A percentile compares a stretch with the other conserved stretches of the same genome.
Evolutionary conservation across 2,888 invertebrate genomes (phyloP).

Genomic region (Drosophila hamatofila): DNA sequence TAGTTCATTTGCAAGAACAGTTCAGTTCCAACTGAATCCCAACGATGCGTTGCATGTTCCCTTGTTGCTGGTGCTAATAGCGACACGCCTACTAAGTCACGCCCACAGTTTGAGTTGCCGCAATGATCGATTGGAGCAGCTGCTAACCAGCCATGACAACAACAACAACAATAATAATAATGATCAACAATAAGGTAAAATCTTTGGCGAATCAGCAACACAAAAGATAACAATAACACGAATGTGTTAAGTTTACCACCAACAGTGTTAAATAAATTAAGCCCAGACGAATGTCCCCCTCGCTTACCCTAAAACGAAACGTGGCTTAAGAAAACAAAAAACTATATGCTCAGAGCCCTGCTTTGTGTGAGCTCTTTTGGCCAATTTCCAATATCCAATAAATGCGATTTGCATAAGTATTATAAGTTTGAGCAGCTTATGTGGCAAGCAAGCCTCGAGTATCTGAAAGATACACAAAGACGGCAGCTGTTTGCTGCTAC

Average conservation of each 20-base stretch:
- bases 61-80: slow-evolving; percentile 17
- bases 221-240: slow-evolving; percentile 35
- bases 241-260: slow-evolving; percentile 78
- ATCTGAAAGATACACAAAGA: slow-evolving; percentile 60
- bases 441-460: slow-evolving; percentile 48
- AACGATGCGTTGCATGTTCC: not conserved
- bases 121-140: slow-evolving; percentile 56
- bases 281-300: slow-evolving; percentile 9
- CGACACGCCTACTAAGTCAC: slow-evolving; percentile 29
- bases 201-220: slow-evolving; percentile 26
- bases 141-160: slow-evolving; percentile 36
- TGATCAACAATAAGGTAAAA: slow-evolving; percentile 8
- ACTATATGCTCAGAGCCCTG: slow-evolving; percentile 36
- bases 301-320: slow-evolving; percentile 14
- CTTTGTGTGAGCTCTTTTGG: slow-evolving; percentile 25
- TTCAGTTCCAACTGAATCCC: not conserved
- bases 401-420: slow-evolving; percentile 70
- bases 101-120: slow-evolving; percentile 17
- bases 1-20: not conserved
- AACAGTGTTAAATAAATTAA: slow-evolving; percentile 80
- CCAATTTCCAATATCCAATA: slow-evolving; percentile 49
- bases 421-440: slow-evolving; percentile 30
- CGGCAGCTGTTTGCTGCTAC: slow-evolving; percentile 34
- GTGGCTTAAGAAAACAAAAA: slow-evolving; percentile 17
- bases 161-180: slow-evolving; percentile 14